A percentile compares a stretch with the other conserved stretches of the same genome.
Conservation (phyloP, 2,888 invertebrate species). For the Drosophila basisetae region DNA sequence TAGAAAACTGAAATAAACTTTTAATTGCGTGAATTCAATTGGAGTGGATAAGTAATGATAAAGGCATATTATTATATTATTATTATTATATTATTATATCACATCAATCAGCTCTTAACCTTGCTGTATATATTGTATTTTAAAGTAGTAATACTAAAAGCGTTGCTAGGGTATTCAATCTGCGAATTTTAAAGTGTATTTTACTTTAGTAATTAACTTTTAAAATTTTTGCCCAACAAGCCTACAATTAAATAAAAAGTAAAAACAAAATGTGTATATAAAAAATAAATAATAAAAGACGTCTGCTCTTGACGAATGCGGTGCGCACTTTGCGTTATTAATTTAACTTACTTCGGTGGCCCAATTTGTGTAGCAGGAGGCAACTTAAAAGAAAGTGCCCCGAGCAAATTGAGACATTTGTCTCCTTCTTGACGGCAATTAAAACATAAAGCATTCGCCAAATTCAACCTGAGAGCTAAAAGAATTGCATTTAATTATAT, state of each 20-base stretch:
- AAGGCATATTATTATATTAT: not conserved
- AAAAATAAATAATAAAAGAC: slow-evolving; percentile 7
- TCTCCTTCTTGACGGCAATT: slow-evolving; percentile 47
- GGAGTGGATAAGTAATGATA: not conserved
- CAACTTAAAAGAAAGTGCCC: slow-evolving; percentile 65
- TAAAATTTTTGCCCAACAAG: slow-evolving; percentile 33
- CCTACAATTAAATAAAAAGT: slow-evolving; percentile 61
- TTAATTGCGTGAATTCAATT: not conserved
- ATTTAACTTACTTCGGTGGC: slow-evolving; percentile 72
- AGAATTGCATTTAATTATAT: slow-evolving; percentile 8
- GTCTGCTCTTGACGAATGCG: slow-evolving; percentile 56
- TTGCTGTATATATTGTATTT: not conserved
- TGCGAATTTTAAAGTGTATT: slow-evolving; percentile 1
- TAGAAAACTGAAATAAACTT: not conserved
- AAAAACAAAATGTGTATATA: slow-evolving; percentile 11
- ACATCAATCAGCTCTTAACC: not conserved
- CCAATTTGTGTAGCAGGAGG: slow-evolving; percentile 40
- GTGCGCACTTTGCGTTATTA: slow-evolving; percentile 59
- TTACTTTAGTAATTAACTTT: slow-evolving; percentile 40
- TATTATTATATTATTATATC: not conserved
- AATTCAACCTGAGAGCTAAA: not conserved
- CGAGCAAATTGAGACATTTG: slow-evolving; percentile 71
- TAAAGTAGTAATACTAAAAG: not conserved
- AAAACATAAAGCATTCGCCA: slow-evolving; percentile 14
- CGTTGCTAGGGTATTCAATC: not conserved